These are phyloP conservation scores for Torymus aiolomorphi DNA, from an alignment of 2,888 invertebrate genomes.

Conservation along the genomic window DNA sequence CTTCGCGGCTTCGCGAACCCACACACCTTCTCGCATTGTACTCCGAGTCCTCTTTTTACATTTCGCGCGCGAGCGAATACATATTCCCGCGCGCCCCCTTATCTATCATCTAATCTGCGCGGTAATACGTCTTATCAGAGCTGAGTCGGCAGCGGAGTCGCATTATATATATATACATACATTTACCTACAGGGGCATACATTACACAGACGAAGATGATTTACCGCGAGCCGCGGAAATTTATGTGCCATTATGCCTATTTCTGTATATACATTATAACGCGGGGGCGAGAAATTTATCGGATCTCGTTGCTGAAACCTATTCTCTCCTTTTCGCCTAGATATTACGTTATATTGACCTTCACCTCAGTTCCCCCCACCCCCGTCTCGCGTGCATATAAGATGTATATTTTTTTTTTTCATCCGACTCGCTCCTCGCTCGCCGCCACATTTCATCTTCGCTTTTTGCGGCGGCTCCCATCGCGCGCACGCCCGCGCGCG, in stretches of 20 bases:
- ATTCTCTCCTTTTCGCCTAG: constrained; percentile 1
- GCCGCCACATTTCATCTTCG: constrained; percentile 44
- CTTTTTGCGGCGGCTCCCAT: constrained; percentile 25
- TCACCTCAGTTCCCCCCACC: constrained; percentile 37
- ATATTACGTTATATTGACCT: constrained; percentile 51
- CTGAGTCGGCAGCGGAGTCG: too few relatives aligned
- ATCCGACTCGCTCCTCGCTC: constrained; percentile 10
- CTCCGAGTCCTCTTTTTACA: too few relatives aligned
- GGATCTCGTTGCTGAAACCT: constrained; percentile 28
- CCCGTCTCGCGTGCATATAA: background rate
- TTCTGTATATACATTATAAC: constrained; percentile 1
- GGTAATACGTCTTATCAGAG: too few relatives aligned
- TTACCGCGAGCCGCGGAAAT: constrained; percentile 6
- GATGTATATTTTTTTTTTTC: constrained; percentile 4
- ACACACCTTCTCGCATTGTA: background rate
- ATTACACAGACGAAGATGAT: too few relatives aligned
- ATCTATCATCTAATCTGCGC: too few relatives aligned
- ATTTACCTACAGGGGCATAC: too few relatives aligned
- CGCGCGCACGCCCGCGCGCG: background rate
- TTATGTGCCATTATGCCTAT: constrained; percentile 45
- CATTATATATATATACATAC: too few relatives aligned
- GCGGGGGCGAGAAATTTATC: constrained; percentile 21
- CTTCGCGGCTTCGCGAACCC: background rate
- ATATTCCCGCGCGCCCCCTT: too few relatives aligned
- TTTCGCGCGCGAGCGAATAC: too few relatives aligned